Percentiles rank a stretch among this genome's conserved stretches.
phyloP scores from a whole-genome alignment of 2,113 vertebrate genomes.

The Glaucomys volans region DNA sequence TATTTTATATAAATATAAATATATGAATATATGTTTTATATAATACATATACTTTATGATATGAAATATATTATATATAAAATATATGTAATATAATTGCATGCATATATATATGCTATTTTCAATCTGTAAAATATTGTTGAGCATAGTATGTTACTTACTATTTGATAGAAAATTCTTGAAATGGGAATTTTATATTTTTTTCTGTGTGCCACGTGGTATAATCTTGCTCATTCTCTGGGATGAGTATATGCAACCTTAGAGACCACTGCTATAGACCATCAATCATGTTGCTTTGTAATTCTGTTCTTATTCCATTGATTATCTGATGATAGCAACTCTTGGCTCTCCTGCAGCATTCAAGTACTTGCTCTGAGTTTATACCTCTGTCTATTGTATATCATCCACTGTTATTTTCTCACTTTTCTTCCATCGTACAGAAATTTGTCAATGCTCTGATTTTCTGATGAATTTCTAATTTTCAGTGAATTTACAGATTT shows the following conservation, averaged over 20 bases:
- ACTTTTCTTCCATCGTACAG: not conserved
- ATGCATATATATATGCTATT: not conserved
- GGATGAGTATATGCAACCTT: not conserved
- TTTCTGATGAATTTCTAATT: not conserved
- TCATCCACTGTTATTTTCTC: not conserved
- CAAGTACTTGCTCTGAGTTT: not conserved
- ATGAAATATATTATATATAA: no score
- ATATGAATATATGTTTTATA: no score
- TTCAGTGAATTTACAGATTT: constrained; percentile 23
- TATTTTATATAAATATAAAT: no score
- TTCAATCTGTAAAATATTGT: not conserved
- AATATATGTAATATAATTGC: not conserved
- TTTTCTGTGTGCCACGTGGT: not conserved
- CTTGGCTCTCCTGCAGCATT: not conserved
- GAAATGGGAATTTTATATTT: not conserved
- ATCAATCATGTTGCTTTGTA: not conserved
- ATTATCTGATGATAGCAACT: not conserved
- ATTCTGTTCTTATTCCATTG: not conserved
- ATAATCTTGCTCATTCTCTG: not conserved
- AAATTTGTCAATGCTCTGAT: constrained; percentile 15
- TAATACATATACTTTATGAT: no score
- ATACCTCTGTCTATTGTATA: not conserved
- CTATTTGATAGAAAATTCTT: constrained; percentile 26
- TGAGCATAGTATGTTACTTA: not conserved
- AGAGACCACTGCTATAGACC: not conserved